Conservation (phyloP, 2,888 invertebrate species). For the Pasiphila rectangulata region DNA sequence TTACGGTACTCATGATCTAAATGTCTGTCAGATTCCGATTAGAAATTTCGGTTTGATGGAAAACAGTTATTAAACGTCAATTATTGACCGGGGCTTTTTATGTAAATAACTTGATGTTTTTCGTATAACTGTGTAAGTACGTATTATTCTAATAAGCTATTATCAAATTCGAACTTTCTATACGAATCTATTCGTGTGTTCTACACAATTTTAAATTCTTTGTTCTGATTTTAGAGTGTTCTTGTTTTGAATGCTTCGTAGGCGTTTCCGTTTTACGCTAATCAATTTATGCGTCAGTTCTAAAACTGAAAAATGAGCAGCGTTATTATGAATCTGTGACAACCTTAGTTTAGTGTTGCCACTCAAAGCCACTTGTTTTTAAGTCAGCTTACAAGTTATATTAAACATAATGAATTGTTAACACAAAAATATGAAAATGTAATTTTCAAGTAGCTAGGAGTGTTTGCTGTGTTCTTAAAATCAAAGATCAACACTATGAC, state of each 20-base stretch:
- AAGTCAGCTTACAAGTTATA: background rate
- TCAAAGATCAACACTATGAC: constrained; percentile 47
- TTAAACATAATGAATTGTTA: constrained; percentile 18
- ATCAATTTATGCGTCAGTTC: too few relatives aligned
- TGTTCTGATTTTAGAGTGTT: constrained; percentile 45
- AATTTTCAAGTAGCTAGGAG: constrained; percentile 50
- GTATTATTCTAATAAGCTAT: constrained; percentile 9
- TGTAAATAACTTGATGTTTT: constrained; percentile 25
- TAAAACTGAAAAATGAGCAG: too few relatives aligned
- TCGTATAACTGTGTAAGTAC: constrained; percentile 28
- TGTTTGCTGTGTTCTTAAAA: constrained; percentile 53
- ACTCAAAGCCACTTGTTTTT: background rate
- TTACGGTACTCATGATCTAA: constrained; percentile 66
- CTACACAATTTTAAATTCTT: background rate
- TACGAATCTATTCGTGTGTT: background rate
- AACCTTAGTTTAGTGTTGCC: constrained; percentile 5
- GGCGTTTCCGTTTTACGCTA: too few relatives aligned
- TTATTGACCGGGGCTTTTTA: constrained; percentile 36
- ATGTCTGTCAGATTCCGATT: constrained; percentile 64
- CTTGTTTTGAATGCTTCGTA: constrained; percentile 2
- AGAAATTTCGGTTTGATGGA: constrained; percentile 67
- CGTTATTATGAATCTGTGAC: background rate
- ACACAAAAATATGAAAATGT: constrained; percentile 52
- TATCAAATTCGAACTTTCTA: background rate
- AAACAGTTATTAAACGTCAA: constrained; percentile 60